Percentiles rank a stretch among this genome's conserved stretches.
Conservation (phyloP, 2,797 vertebrate genomes). For the Spinus pinus region DNA sequence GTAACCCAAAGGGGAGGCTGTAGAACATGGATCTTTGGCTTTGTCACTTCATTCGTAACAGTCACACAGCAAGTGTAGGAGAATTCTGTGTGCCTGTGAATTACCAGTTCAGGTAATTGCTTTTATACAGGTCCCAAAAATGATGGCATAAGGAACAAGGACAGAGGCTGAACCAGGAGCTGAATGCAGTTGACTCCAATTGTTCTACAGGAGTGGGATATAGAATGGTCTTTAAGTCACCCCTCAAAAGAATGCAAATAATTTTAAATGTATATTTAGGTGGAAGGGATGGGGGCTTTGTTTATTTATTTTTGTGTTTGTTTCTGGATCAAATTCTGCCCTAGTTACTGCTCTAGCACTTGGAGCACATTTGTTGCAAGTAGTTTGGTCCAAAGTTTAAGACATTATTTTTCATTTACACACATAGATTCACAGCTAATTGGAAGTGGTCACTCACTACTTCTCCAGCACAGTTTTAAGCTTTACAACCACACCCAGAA, state of each 20-base stretch:
- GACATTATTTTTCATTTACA: background rate
- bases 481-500: background rate
- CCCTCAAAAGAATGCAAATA: background rate
- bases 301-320: background rate
- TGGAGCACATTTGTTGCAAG: background rate
- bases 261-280: background rate
- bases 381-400: background rate
- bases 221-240: background rate
- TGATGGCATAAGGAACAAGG: background rate
- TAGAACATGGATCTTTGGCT: background rate
- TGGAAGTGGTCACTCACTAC: background rate
- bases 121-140: background rate
- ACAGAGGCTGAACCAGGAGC: background rate
- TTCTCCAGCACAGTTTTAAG: background rate
- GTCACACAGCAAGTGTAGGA: background rate
- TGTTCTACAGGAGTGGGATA: background rate
- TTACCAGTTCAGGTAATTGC: background rate
- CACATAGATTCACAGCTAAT: background rate
- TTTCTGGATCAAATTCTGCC: background rate
- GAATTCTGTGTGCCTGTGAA: rapidly evolving
- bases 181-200: background rate
- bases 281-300: rapidly evolving
- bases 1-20: background rate
- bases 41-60: background rate
- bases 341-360: background rate